Evolutionary conservation across 2,888 invertebrate genomes (phyloP), one percentile per base, ranked within the genome.

Genomic region (Leptura quadrifasciata): DNA sequence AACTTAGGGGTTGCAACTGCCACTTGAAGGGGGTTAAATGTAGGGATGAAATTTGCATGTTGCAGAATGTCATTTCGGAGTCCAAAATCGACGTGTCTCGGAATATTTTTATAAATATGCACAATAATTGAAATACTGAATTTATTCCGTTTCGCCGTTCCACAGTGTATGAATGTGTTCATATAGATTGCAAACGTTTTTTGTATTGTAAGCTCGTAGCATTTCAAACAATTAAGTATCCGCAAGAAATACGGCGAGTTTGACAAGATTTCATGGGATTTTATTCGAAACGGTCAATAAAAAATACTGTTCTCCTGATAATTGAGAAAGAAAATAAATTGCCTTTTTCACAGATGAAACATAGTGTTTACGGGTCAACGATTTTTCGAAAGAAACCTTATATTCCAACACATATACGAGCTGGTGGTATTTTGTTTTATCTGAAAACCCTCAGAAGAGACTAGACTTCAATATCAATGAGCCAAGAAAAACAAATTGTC

Each of bases 401-500:
- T 74, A 74, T 54, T 67, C 73, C 58, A 21, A 61, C 52, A 31
- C 60, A 47, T 47, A 76, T 27, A 68, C 61, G 72, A 72, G 47
- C 61, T 31, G 64, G 67, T 58, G 61, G 57, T 63, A 73, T 76
- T 72, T 69, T 76, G 58, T 76, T 76, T 76, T 64, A 68, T 72
- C 60, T 61, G 60, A 35, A 52, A 57, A 57, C 68, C 68, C 73
- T 73, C 70, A 65, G 76, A 80, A 80, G 68, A 77, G 74, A 71
- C 76, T 74, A 75, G 76, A 76, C 83, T 79, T 84, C 85, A 85
- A 84, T 85, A 85, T 86, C 85, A 87, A 85, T 86, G 85, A 84
- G 81, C 75, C 84, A 83, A 81, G 83, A 82, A 84, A 86, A 86
- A 87, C 85, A 86, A 85, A 87, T 85, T 85, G 86, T 86, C 85